Percentiles rank a stretch among this genome's conserved stretches.
Evolutionary conservation across 1,140 invertebrate species (phyloP).

Genomic region (Drosophila arizonae): DNA sequence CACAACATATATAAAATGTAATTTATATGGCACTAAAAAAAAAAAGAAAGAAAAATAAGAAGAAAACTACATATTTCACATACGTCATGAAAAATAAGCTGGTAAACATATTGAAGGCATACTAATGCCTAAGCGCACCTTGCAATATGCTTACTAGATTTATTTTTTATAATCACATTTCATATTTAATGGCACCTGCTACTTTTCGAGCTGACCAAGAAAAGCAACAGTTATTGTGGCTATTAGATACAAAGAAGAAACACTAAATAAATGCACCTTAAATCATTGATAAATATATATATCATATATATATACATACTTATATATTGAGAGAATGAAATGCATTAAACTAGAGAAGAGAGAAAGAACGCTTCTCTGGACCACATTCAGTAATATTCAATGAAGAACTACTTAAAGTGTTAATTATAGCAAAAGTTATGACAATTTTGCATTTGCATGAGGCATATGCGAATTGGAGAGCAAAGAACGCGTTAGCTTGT

Average conservation of each 20-base stretch:
- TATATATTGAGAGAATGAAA: slow-evolving; percentile 45
- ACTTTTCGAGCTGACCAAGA: slow-evolving; percentile 66
- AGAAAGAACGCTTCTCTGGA: slow-evolving; percentile 24
- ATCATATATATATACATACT: not conserved
- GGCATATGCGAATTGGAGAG: slow-evolving; percentile 47
- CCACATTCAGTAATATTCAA: slow-evolving; percentile 26
- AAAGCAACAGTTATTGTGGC: slow-evolving; percentile 52
- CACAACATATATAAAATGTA: slow-evolving; percentile 40
- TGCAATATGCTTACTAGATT: slow-evolving; percentile 48
- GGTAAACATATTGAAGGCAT: slow-evolving; percentile 56
- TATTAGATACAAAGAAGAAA: slow-evolving; percentile 20
- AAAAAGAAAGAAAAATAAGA: not conserved
- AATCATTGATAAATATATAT: slow-evolving; percentile 58
- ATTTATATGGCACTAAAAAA: slow-evolving; percentile 61
- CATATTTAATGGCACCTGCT: slow-evolving; percentile 56
- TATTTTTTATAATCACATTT: slow-evolving; percentile 56
- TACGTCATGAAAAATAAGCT: slow-evolving; percentile 53
- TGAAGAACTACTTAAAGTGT: slow-evolving; percentile 1
- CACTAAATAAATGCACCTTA: slow-evolving; percentile 21
- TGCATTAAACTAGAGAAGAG: slow-evolving; percentile 12
- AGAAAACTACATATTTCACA: slow-evolving; percentile 27
- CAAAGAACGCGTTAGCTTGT: slow-evolving; percentile 71
- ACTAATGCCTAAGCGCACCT: slow-evolving; percentile 7
- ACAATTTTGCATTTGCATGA: slow-evolving; percentile 62
- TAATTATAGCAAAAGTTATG: slow-evolving; percentile 63